Conservation (phyloP, 2,888 invertebrate species). For the Agonum fuliginosum region DNA sequence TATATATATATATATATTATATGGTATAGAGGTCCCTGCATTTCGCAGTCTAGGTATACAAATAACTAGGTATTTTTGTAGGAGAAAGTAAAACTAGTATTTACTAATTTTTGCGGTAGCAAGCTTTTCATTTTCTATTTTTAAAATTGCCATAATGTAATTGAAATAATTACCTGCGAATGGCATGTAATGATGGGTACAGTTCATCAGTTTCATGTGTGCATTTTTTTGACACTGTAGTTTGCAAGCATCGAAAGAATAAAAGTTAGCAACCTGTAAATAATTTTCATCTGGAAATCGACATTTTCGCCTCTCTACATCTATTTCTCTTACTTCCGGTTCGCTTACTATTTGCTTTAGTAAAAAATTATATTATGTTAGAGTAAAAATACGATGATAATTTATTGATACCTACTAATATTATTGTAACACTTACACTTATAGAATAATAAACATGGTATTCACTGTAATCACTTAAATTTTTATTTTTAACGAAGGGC, state of each 20-base stretch:
- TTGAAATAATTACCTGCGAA: conserved; percentile 58
- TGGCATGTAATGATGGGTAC: conserved; percentile 49
- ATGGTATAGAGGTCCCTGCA: too few relatives aligned
- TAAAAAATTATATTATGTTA: not conserved
- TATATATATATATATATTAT: too few relatives aligned
- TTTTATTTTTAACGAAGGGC: not conserved
- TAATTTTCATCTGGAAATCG: conserved; percentile 52
- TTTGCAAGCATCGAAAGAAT: conserved; percentile 44
- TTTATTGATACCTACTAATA: not conserved
- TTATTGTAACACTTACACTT: conserved; percentile 21
- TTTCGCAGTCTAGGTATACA: too few relatives aligned
- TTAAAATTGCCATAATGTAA: too few relatives aligned
- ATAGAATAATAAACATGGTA: conserved; percentile 31
- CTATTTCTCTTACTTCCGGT: conserved; percentile 21
- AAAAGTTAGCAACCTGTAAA: conserved; percentile 37
- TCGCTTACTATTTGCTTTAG: conserved; percentile 38
- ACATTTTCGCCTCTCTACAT: conserved; percentile 45
- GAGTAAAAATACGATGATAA: not conserved
- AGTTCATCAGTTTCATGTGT: conserved; percentile 26
- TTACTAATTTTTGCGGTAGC: too few relatives aligned
- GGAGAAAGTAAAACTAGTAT: too few relatives aligned
- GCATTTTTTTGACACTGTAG: conserved; percentile 44
- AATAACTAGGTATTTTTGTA: too few relatives aligned
- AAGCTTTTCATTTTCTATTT: too few relatives aligned
- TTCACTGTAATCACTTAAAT: conserved; percentile 6